Conservation (phyloP, 1,140 invertebrate species). For the Tyrophagus putrescentiae region DNA sequence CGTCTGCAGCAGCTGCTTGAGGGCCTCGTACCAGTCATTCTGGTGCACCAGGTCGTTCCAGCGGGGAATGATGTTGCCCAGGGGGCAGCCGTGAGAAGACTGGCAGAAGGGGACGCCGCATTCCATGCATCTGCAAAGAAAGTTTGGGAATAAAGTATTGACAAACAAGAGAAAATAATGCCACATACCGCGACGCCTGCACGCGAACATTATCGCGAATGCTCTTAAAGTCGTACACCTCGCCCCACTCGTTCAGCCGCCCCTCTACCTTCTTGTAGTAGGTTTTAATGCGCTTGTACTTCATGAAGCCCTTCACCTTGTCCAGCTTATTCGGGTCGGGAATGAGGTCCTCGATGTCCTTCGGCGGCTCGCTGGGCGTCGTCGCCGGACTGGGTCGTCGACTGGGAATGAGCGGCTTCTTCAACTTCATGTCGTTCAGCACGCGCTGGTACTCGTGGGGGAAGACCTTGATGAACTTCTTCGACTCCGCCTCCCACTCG, state of each 20-base stretch:
- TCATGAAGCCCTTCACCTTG: slow-evolving; percentile 79
- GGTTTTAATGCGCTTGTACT: slow-evolving; percentile 72
- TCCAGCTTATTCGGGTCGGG: slow-evolving; percentile 48
- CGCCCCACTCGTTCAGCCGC: slow-evolving; percentile 83
- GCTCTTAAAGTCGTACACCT: slow-evolving; percentile 75
- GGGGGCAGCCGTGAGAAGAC: slow-evolving; percentile 84
- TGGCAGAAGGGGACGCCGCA: slow-evolving; percentile 99
- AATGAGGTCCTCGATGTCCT: slow-evolving; percentile 75
- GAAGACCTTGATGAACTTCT: slow-evolving; percentile 84
- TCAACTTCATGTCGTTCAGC: slow-evolving; percentile 51
- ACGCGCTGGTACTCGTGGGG: slow-evolving; percentile 91
- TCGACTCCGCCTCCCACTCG: slow-evolving; percentile 51
- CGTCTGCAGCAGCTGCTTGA: slow-evolving; percentile 85
- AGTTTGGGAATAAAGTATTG: slow-evolving; percentile 20
- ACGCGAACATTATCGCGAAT: slow-evolving; percentile 71
- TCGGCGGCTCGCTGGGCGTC: slow-evolving; percentile 25
- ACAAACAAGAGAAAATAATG: neutral
- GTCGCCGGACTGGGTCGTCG: slow-evolving; percentile 29
- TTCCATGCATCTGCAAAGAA: slow-evolving; percentile 66
- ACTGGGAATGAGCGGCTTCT: slow-evolving; percentile 27
- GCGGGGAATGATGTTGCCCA: slow-evolving; percentile 97
- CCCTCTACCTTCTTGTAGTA: slow-evolving; percentile 67
- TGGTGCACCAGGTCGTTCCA: slow-evolving; percentile 82
- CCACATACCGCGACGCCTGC: slow-evolving; percentile 47
- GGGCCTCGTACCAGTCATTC: slow-evolving; percentile 90